A percentile compares a stretch with the other conserved stretches of the same genome.
Conservation (phyloP, 1,140 invertebrate species). For the Procambarus virginalis region DNA sequence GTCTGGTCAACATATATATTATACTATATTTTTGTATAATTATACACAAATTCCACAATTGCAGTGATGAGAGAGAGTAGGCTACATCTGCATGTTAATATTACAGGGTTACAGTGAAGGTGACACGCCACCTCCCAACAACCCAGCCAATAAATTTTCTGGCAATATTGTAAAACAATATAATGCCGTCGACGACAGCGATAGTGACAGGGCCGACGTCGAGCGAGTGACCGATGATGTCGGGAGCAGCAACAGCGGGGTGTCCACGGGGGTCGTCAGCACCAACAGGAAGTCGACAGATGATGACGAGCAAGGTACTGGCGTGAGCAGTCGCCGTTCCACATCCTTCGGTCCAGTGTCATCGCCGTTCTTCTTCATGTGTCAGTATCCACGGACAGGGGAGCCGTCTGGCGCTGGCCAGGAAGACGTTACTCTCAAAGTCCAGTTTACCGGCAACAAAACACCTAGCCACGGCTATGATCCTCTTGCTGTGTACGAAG, state of each 20-base stretch:
- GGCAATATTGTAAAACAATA: not conserved
- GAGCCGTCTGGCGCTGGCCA: constrained; percentile 39
- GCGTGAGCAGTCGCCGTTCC: not conserved
- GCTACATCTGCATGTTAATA: too few relatives aligned
- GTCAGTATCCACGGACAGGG: constrained; percentile 62
- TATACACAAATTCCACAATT: too few relatives aligned
- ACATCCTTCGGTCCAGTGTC: constrained; percentile 62
- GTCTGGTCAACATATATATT: too few relatives aligned
- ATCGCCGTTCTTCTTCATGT: constrained; percentile 69
- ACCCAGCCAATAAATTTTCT: too few relatives aligned
- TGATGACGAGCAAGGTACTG: not conserved
- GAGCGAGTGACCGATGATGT: not conserved
- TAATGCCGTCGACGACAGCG: too few relatives aligned
- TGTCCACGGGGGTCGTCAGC: not conserved
- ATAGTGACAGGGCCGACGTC: not conserved
- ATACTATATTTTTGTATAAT: too few relatives aligned
- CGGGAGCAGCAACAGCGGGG: not conserved
- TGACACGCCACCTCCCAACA: not conserved
- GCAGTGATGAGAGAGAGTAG: too few relatives aligned
- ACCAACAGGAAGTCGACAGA: not conserved
- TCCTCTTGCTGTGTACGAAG: constrained; percentile 61
- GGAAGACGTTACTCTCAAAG: constrained; percentile 49
- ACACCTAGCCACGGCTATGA: constrained; percentile 40
- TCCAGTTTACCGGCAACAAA: constrained; percentile 42
- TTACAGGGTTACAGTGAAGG: too few relatives aligned